phyloP scores from a whole-genome alignment of 92 coral and sea anemone species.

The Anthopleura xanthogrammica region DNA sequence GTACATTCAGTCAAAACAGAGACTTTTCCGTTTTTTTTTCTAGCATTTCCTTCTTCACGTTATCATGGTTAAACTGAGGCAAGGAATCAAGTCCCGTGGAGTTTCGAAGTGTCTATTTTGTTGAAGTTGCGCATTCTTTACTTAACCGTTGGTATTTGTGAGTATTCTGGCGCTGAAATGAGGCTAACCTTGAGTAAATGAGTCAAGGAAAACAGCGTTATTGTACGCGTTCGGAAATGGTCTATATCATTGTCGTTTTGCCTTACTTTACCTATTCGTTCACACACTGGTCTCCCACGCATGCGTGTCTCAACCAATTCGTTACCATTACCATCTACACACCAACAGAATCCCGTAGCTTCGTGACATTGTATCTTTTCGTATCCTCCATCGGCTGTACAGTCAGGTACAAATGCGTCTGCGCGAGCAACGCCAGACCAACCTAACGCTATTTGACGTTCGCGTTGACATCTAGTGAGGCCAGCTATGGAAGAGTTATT shows the following conservation, averaged over 20 bases:
- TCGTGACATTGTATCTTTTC: conserved; percentile 76
- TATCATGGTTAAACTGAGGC: no score
- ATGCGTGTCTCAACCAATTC: conserved; percentile 72
- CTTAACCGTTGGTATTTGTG: not conserved
- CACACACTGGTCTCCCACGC: conserved; percentile 73
- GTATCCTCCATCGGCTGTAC: conserved; percentile 77
- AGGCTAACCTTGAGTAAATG: no score
- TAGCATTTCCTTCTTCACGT: no score
- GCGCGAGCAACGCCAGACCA: conserved; percentile 68
- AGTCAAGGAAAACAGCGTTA: no score
- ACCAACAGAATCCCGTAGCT: conserved; percentile 88
- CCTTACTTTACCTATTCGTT: conserved; percentile 47
- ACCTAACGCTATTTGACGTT: conserved; percentile 60
- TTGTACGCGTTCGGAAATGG: no score
- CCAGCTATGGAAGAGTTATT: conserved; percentile 9
- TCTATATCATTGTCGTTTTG: not conserved
- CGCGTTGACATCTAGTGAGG: conserved; percentile 39
- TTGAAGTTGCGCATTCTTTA: no score
- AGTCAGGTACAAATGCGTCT: conserved; percentile 77
- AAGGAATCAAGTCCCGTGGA: no score
- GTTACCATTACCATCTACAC: conserved; percentile 82
- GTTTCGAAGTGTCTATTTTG: no score
- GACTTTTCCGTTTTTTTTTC: no score
- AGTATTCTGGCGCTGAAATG: not conserved
- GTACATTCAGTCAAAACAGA: no score